Evolutionary conservation across 2,113 vertebrate species (phyloP), one percentile per base, ranked within the genome.

Genomic region (Atherinomorus stipes): DNA sequence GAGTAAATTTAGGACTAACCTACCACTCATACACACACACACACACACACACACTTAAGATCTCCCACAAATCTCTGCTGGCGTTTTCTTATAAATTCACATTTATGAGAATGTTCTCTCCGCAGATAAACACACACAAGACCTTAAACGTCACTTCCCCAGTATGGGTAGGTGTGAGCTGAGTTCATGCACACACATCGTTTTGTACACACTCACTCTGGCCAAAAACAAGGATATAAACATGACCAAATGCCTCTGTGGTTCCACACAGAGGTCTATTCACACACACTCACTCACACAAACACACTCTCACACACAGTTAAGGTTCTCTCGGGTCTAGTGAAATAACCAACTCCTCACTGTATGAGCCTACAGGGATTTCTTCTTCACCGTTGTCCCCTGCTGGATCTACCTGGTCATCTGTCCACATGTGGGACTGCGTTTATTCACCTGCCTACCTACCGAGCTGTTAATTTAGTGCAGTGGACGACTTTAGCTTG

Each of bases 211-310:
- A 78, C 53, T 66, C 65, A 60, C n/a, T 62, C 60, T 38, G 78
- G 82, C 85, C 88, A 89, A 89, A 87, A 88, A 84, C 78, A 87
- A 85, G 88, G 84, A 81, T 83, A 84, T 90, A 91, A 90, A 92
- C 87, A 88, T 86, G 83, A 88, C 89, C 85, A 88, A 90, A 91
- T 80, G 45, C 73, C 84, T 74, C 78, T 81, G 88, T 86, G 89
- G 90, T 84, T 89, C 61, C 77, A 85, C 84, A 81, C 57, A 83
- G 85, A 83, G 71, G 72, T 86, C 76, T 80, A 81, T 79, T 88
- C 84, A 86, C 64, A 72, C 67, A 78, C 77, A 44, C 47, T 34
- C 47, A 51, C 63, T 44, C 64, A 59, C 44, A 38, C 44, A 42
- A 34, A 61, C 38, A 76, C 81, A 74, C 78, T 80, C 64, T 26